These are phyloP conservation scores for Neopipo cinnamomea DNA, from an alignment of 2,113 vertebrate genomes.

Conservation along the genomic window DNA sequence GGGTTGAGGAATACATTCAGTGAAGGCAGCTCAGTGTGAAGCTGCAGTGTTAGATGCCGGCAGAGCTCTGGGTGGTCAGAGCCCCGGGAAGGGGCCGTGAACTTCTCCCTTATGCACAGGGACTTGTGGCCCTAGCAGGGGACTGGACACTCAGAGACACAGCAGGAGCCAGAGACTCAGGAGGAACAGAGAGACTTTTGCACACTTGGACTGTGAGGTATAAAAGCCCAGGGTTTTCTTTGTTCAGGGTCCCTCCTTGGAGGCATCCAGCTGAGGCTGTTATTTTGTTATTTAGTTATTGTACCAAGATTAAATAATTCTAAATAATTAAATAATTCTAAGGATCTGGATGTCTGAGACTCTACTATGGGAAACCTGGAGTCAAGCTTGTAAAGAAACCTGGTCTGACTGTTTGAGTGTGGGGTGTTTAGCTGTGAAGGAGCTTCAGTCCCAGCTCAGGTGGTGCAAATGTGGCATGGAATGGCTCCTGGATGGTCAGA, in stretches of 20 bases:
- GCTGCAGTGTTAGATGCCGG: background rate
- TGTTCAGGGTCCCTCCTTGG: accelerated
- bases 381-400: background rate
- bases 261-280: background rate
- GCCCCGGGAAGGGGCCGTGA: background rate
- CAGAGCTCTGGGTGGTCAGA: background rate
- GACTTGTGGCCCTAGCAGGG: background rate
- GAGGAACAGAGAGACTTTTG: background rate
- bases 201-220: background rate
- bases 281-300: background rate
- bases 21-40: background rate
- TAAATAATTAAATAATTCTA: background rate
- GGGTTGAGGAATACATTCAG: background rate
- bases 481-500: background rate
- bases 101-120: background rate
- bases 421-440: background rate
- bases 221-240: background rate
- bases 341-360: background rate
- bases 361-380: background rate
- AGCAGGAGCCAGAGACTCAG: background rate
- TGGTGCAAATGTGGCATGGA: background rate
- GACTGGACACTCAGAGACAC: background rate
- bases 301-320: background rate
- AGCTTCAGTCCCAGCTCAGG: background rate
- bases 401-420: background rate